A percentile compares a stretch with the other conserved stretches of the same genome.
Conservation (phyloP, 2,797 vertebrate species). For the Microtus californicus region DNA sequence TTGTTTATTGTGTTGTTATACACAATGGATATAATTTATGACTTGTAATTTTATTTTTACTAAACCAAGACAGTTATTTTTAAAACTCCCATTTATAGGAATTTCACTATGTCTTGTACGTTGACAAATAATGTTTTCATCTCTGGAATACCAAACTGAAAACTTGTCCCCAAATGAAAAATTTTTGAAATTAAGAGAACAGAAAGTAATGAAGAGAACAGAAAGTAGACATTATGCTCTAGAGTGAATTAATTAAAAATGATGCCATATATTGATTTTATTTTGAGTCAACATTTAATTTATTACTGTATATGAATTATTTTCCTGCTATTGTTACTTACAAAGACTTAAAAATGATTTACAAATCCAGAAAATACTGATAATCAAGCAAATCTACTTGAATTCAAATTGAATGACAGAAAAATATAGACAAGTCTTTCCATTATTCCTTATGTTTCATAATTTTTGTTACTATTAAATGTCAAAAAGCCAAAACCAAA, state of each 20-base stretch:
- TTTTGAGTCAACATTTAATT: not conserved
- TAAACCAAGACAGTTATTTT: not conserved
- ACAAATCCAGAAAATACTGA: not conserved
- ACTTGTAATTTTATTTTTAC: not conserved
- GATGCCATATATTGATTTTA: not conserved
- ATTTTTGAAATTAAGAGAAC: not conserved
- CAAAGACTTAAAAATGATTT: not conserved
- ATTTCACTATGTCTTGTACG: not conserved
- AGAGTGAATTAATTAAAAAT: not conserved
- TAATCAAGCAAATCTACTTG: not conserved
- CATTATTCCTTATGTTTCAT: not conserved
- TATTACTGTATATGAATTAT: not conserved
- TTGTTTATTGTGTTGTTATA: not conserved
- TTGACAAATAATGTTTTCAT: not conserved
- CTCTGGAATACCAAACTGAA: not conserved
- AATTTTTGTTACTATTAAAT: not conserved
- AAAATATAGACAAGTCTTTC: not conserved
- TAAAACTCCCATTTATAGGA: not conserved
- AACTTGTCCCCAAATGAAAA: not conserved
- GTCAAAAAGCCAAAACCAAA: not conserved
- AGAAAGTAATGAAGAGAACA: not conserved
- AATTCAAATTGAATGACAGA: not conserved
- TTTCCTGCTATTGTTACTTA: not conserved
- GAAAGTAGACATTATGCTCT: not conserved
- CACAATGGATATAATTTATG: not conserved